Base-by-base conservation (phyloP, 2,888 invertebrate species). In the Apotomis betuletana region DNA sequence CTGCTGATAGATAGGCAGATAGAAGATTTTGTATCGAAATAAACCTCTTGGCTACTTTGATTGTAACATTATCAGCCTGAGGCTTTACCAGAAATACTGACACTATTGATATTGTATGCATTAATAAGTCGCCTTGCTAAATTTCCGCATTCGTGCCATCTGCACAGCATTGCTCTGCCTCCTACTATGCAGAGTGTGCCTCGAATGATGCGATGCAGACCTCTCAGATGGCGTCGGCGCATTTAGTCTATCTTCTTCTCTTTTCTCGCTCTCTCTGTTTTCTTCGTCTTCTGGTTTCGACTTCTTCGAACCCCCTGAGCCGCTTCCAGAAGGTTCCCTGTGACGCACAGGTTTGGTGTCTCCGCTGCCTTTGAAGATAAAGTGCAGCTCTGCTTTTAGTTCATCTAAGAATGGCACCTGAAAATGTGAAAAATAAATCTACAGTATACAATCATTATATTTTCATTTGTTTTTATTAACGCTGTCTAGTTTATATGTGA, bases 321-420 rank as follows among this genome's bases (percentile, higher is more conserved):
- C 87, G 74, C 87, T 88, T 4, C 83, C 83, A 4, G 86, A 85
- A 0, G 89, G 82, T 74, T 90, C 91, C 61, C 90, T 87, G 73
- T 94, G 95, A 67, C 94, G 93, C 0, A 96, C 94, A 1, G 95
- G 95, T 79, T 96, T 96, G 0, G 95, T 94, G 60, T 96, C 95
- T 44, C 95, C 95, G 70, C 95, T 95, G 79, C 96, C 96, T 81
- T 95, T 95, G 0, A 96, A 83, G 49, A 97, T 94, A 82, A 97
- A 97, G 78, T 94, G 95, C 54, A 97, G 79, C 85, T 97, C 97
- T n/a, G 95, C 95, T 69, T 92, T 89, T 8, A 97, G 83, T 76
- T 96, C 96, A 59, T 95, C 94, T 80, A 88, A 94, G 77, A 97
- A 95, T 0, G 96, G 87, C 6, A 95, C 92, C 95, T 96, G 83